Evolutionary conservation across 2,797 vertebrate genomes (phyloP), one percentile per base, ranked within the genome.

Genomic region (Synanceia verrucosa): DNA sequence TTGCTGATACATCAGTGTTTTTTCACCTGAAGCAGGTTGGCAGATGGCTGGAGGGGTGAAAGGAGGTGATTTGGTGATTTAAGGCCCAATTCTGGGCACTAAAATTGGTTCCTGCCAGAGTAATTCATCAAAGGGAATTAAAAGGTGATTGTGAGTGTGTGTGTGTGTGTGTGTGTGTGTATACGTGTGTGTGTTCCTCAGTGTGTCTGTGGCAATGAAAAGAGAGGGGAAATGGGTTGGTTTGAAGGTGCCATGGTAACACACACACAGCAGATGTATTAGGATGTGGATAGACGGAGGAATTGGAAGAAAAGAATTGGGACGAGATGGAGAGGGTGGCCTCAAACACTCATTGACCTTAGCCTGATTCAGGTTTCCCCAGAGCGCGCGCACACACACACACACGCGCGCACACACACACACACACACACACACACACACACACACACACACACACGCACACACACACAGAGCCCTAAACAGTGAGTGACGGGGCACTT

Each of bases 121-220:
- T 89, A 91, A 94, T 94, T 91, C 90, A 94, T 94, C 94, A 94
- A 70, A 79, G 75, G 79, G 90, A 94, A 94, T 94, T 94, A 94
- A 94, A 94, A 93, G 91, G 89, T 90, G 92, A 93, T 88, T 87
- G 86, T 73, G 37, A 61, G 61, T 79, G 64, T 72, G 65, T 43
- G 53, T 55, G 63, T 50, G 46, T 50, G 61, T 55, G 63, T 53
- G 52, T 46, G 64, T 53, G 57, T 23, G 36, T 65, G 62, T 62
- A 44, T 61, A 43, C 50, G 52, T 37, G 66, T 53, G 60, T 21
- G 51, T 67, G 57, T 44, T 44, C 53, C 72, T 58, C 31, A 41
- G 34, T 72, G 53, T 56, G 63, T 48, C 60, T 61, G 60, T 47
- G 44, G 43, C 52, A 53, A 56, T 56, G 43, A 65, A 53, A 53